Evolutionary conservation across 2,888 invertebrate species (phyloP), one percentile per base, ranked within the genome.

Genomic region (Latheticus oryzae): DNA sequence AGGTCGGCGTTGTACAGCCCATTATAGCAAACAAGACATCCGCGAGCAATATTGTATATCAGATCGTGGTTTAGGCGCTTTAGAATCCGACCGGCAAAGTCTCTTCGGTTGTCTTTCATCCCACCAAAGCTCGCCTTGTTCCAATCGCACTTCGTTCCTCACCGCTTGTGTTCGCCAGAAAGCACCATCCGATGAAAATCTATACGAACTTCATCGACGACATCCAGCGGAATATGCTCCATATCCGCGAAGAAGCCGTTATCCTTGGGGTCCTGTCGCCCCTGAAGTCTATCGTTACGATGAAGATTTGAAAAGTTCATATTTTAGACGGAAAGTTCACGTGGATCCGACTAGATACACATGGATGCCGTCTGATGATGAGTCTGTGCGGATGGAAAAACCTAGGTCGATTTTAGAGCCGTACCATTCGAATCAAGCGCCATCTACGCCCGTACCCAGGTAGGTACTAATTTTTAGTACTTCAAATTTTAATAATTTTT

Each of bases 1-100:
- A 77, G 81, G 83, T 73, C 76, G 80, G 78, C 75, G 81, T 13
- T 78, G 79, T 23, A 83, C 83, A 3, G 40, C 79, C 90, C 73
- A 71, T 38, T 95, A 95, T 82, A 93, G 93, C 59, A 90, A 93
- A 74, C 84, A 91, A 81, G 92, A 92, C 81, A 94, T 95, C 78
- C 86, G 92, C 68, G 95, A 95, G 76, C 95, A 95, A 81, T 95
- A 95, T 82, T 95, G 95, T 82, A 92, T 95, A 81, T 94, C 90
- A 76, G 91, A 90, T 80, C 88, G 93, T 75, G 93, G 94, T 79
- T 81, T 95, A 78, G 90, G 91, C 75, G 86, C 89, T 69, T 85
- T 94, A 73, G 93, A 93, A 72, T 81, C 71, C n/a, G 80, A 70
- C 75, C 78, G 79, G 73, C 62, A 80, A 72, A 83, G 90, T 71